Evolutionary conservation across 2,797 vertebrate species (phyloP).

Genomic region (Anguilla anguilla): DNA sequence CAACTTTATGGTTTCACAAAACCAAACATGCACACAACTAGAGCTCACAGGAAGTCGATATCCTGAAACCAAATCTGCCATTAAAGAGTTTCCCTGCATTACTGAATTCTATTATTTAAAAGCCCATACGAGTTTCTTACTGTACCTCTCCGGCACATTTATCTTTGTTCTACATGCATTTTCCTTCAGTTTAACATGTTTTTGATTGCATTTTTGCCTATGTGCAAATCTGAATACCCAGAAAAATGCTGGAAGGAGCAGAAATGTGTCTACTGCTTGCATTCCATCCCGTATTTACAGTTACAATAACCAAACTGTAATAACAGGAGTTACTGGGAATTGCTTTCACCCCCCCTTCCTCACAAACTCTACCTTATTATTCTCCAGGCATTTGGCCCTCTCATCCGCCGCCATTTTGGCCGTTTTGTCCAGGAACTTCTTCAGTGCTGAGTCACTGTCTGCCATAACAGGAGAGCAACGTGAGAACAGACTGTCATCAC

Average conservation of each 20-base stretch:
- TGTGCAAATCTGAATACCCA: neutral
- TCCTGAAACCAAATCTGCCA: neutral
- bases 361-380: conserved; percentile 77
- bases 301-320: neutral
- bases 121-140: too few relatives aligned
- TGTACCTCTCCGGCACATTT: too few relatives aligned
- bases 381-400: conserved; percentile 86
- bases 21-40: neutral
- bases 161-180: neutral
- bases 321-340: neutral
- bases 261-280: neutral
- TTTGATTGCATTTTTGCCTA: too few relatives aligned
- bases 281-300: neutral
- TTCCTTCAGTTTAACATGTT: too few relatives aligned
- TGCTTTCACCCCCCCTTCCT: neutral
- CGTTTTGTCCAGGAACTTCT: conserved; percentile 89
- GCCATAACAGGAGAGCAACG: conserved; percentile 11
- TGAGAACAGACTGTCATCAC: neutral
- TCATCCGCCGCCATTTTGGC: conserved; percentile 84
- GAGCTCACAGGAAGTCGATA: neutral
- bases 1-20: too few relatives aligned
- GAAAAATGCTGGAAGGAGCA: neutral
- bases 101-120: too few relatives aligned
- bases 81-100: too few relatives aligned
- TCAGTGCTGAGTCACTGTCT: conserved; percentile 80